Percentiles rank a stretch among this genome's conserved stretches.
Evolutionary conservation across 2,888 invertebrate genomes (phyloP).

Genomic region (Hypselothyrea guttata): DNA sequence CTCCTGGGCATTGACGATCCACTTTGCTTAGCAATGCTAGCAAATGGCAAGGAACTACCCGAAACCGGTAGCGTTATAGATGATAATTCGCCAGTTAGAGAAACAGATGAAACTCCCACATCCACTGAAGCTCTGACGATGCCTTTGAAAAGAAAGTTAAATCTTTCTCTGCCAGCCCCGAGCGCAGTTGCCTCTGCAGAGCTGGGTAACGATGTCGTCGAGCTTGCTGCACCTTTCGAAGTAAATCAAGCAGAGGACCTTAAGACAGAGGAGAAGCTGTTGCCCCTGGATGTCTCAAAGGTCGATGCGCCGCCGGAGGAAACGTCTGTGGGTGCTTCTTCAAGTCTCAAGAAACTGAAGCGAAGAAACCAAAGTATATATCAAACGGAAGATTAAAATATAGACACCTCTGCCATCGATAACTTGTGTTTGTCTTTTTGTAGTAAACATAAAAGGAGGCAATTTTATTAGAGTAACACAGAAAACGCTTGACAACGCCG

Average conservation of each 20-base stretch:
- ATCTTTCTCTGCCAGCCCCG: constrained; percentile 73
- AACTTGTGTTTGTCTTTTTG: constrained; percentile 4
- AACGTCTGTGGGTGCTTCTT: constrained; percentile 6
- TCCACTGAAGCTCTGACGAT: constrained; percentile 22
- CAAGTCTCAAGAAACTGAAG: constrained; percentile 78
- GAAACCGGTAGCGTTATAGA: constrained; percentile 54
- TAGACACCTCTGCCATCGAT: too few relatives aligned
- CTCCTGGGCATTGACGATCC: constrained; percentile 92
- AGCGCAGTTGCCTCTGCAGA: constrained; percentile 3
- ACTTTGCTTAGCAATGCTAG: constrained; percentile 85
- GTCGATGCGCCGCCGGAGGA: constrained; percentile 1
- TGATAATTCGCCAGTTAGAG: background rate
- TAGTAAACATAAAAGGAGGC: constrained; percentile 39
- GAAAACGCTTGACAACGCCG: constrained; percentile 47
- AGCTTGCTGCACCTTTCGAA: constrained; percentile 50
- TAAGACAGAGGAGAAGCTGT: background rate
- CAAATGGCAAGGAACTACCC: constrained; percentile 82
- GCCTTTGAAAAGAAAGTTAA: constrained; percentile 72
- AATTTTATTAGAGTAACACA: constrained; percentile 73
- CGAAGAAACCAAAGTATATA: constrained; percentile 81
- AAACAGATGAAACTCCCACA: background rate
- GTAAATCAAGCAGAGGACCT: constrained; percentile 7
- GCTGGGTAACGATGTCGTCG: constrained; percentile 26
- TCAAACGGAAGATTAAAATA: constrained; percentile 41
- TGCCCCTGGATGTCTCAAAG: background rate